Base-by-base conservation (phyloP, 1,140 invertebrate genomes). In the Drosophila sechellia region DNA sequence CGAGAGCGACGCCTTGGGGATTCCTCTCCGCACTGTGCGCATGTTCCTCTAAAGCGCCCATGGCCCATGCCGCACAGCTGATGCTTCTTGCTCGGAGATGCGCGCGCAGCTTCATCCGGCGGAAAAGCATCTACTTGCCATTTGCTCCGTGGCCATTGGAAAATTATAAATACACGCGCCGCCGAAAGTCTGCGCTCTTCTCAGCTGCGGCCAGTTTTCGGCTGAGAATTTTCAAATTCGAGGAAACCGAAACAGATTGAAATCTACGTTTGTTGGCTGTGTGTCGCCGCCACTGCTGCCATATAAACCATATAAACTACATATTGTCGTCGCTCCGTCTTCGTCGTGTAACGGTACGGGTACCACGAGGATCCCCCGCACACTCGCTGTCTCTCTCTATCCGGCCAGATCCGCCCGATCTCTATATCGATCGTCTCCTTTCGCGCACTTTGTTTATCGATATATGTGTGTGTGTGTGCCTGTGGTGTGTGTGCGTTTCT, bases 251-350 rank as follows among this genome's bases (percentile, higher is more conserved):
- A 81, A 81, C 90, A 91, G 83, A 91, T 89, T 71, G 71, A 89
- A 89, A 91, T 90, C 84, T 90, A 83, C 83, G 81, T 90, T 91
- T 87, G 90, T 83, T 81, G 90, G 90, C 86, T 89, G 80, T 90
- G 86, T 79, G 66, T 87, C 73, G 79, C 76, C 45, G 79, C 46
- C 63, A 68, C 60, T 65, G 64, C 59, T 65, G 13, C 64, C 37
- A 68, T 53, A 65, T 27, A 46, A 64, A 27, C 64, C 31, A 68
- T 59, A 65, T 27, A 46, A 64, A 27, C 31, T 61, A 45, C 45
- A 64, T 64, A 64, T 43, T 42, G 52, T 70, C 46, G 61, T 80
- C 72, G 64, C 58, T 17, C 11, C 60, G 77, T 79, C 35, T 57
- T 61, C 54, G 69, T 81, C 72, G 80, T 81, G 80, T 72, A 68